Base-by-base conservation (phyloP, 2,797 vertebrate genomes). In the Rhincodon typus region DNA sequence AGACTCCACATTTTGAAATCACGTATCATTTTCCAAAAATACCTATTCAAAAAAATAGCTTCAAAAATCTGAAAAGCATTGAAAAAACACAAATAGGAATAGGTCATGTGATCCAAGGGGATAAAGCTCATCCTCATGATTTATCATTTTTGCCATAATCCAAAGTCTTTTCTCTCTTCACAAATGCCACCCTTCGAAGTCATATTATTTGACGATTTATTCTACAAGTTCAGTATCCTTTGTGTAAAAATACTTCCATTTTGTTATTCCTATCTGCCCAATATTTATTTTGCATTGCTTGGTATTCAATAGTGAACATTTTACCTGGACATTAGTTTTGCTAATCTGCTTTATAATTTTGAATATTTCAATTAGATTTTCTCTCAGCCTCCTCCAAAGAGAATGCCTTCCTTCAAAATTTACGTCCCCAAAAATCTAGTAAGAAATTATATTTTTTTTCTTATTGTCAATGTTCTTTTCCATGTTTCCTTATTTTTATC, bases 381-480 rank as follows among this genome's bases (percentile, higher is more conserved):
- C 34, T 66, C 62, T n/a, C 66, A 91, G 88, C 67, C 34, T 91
- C 0, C 88, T n/a, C 3, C 6, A 19, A 67, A 66, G 19, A 67
- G n/a, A n/a, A n/a, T n/a, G 38, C 34, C 30, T 66, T 66, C 66
- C 34, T 34, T 91, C 88, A 91, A 15, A 91, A 69, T 93, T 1
- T 93, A 93, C 25, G 8, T 42, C 21, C 34, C 66, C 1, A 19
- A 93, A 38, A 93, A 0, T 38, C 62, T 67, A n/a, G 25, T 42
- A 93, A 42, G n/a, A 93, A 93, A 93, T 69, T 69, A 69, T 93
- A 93, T 2, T 25, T 93, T 53, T 27, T 94, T 74, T 94, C 67
- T 70, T 2, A 46, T 62, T 62, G 34, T 67, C 23, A 93, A 93
- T 67, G 62, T 5, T 94, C 2, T 8, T 94, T 94, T 30, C 66